A percentile compares a stretch with the other conserved stretches of the same genome.
Evolutionary conservation across 2,888 invertebrate species (phyloP).

Genomic region (Acrobeloides nanus): DNA sequence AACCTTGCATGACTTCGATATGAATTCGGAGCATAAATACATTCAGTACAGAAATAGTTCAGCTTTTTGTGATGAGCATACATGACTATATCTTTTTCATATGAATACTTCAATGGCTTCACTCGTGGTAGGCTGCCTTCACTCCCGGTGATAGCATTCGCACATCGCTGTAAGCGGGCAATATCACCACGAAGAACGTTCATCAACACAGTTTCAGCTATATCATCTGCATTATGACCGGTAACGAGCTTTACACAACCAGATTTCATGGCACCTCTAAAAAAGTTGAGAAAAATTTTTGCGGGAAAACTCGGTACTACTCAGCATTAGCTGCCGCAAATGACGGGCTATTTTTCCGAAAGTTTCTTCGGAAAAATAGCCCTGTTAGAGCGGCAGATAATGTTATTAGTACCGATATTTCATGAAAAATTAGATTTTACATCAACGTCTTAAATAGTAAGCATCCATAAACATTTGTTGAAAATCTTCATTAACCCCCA

Average conservation of each 20-base stretch:
- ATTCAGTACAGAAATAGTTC: slow-evolving; percentile 96
- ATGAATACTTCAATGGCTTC: slow-evolving; percentile 46
- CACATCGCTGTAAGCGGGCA: slow-evolving; percentile 82
- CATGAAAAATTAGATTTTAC: too few species aligned
- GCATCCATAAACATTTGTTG: too few species aligned
- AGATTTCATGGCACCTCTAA: slow-evolving; percentile 81
- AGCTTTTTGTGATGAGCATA: slow-evolving; percentile 89
- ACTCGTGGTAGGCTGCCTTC: slow-evolving; percentile 41
- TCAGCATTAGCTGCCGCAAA: too few species aligned
- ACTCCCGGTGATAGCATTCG: slow-evolving; percentile 63
- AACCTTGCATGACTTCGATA: slow-evolving; percentile 70
- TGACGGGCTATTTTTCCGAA: too few species aligned
- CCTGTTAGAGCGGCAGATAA: too few species aligned
- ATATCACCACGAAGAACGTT: slow-evolving; percentile 82
- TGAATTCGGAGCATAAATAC: slow-evolving; percentile 95
- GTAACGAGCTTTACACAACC: slow-evolving; percentile 88
- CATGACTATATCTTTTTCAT: slow-evolving; percentile 76
- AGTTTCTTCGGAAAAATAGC: too few species aligned
- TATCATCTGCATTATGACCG: slow-evolving; percentile 69
- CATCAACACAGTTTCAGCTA: slow-evolving; percentile 77
- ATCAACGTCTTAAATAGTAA: too few species aligned
- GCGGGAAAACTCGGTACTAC: too few species aligned
- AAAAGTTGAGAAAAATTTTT: slow-evolving; percentile 65
- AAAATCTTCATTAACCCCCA: too few species aligned
- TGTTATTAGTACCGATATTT: too few species aligned